Base-by-base conservation (phyloP, 2,113 vertebrate genomes). In the Neogale vison region DNA sequence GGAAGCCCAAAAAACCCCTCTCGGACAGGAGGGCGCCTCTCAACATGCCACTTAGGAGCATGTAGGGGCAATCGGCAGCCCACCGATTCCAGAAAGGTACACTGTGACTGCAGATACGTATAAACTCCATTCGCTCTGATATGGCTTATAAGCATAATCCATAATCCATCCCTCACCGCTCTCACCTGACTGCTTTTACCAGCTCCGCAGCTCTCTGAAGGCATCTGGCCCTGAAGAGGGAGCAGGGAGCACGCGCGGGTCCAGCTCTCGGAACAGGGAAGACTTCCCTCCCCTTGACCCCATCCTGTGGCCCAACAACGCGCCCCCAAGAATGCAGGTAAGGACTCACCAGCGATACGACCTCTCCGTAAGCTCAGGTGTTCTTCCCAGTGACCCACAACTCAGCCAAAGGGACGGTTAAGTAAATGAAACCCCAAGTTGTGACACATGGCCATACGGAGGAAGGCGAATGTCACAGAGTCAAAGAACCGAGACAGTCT, bases 11-110 rank as follows among this genome's bases (percentile, higher is more conserved):
- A 3, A 26, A 4, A 7, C 21, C 8, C 26, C 26, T 57, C 55
- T 7, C 0, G 15, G 42, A 14, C 76, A 61, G 42, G 11, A 76
- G 26, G 76, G 26, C 1, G 65, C 18, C 34, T 69, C 76, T 52
- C 31, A 2, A 2, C 0, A 0, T 2, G 7, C 59, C 52, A 6
- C 0, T 12, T 39, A 1, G 24, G 47, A 20, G 15, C 26, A 29
- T 3, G 29, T 42, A 8, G 77, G 50, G 42, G 24, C 0, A 2
- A 63, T 3, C 24, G 4, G 61, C 65, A 47, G 17, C 31, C 42
- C 6, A 0, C 29, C 0, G 29, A 45, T 6, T 55, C 52, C 83
- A 89, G 83, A 57, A 42, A 65, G 69, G 77, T 14, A 1, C 61
- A 6, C 3, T 6, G 14, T 39, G 87, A 77, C 69, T 29, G 23